Base-by-base conservation (phyloP, 2,888 invertebrate genomes). In the Pseudococcus longispinus region DNA sequence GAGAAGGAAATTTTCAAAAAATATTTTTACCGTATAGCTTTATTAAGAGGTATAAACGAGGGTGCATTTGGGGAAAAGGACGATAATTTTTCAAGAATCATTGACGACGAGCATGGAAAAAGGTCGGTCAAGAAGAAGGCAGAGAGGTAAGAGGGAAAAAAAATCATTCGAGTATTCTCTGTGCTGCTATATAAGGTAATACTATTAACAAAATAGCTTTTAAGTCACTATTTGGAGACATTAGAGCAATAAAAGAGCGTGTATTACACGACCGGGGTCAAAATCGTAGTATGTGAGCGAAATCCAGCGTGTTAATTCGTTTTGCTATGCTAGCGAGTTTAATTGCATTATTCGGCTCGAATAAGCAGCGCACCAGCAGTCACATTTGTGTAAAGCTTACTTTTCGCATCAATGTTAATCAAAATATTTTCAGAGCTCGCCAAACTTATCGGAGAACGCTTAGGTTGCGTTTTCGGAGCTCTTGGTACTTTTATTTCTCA, bases 171-270 rank as follows among this genome's bases (percentile, higher is more conserved):
- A 70, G 37, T 42, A 32, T 42, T 74, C 74, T 85, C 70, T 85
- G n/a, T n/a, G 9, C 60, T 55, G 23, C 51, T 60, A 23, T 20
- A 29, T 70, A 29, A 70, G 70, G 60, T 65, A 70, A 85, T 85
- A 20, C 65, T 65, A 70, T 85, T 85, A 85, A 70, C 85, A 42
- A 85, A 85, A 85, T 85, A 65, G 85, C 70, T 85, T 85, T 85
- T 70, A 85, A 60, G 85, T 85, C 85, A 65, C 74, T 85, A 85
- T 74, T 85, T 20, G 65, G 42, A 60, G 85, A 85, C 85, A 85
- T 70, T 65, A 85, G 42, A 85, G 85, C 85, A 70, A 85, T 85
- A 85, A 85, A 85, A 42, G 85, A 60, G 60, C 85, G 37, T 42
- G 42, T 80, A 80, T 42, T 80, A 80, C 77, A 42, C 37, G 77